Base-by-base conservation (phyloP, 2,888 invertebrate genomes). In the Aphodius granarius region DNA sequence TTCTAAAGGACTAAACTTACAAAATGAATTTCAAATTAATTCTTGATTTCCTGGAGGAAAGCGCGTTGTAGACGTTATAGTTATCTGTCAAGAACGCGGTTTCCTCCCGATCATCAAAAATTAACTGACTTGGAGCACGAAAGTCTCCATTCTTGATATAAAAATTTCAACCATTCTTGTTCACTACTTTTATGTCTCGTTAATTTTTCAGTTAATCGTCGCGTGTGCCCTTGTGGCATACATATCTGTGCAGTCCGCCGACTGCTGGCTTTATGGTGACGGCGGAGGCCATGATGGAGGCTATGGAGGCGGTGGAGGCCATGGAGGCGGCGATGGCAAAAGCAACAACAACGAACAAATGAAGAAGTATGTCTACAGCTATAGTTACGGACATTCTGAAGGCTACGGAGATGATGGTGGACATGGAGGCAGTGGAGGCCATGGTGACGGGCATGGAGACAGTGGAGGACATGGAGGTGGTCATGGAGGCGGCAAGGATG, bases 391-490 rank as follows among this genome's bases (percentile, higher is more conserved):
- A 19, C 77, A 21, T 22, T 71, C 71, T 22, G 72, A 66, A 23
- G 68, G 72, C 17, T 64, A 71, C 15, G 73, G 73, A 15, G 66
- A 62, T 18, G 70, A 43, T 64, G 76, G 63, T 5, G 71, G 22
- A 1, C 68, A 70, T 13, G 73, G 19, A 6, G 68, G 73, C 43
- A 16, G 20, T 17, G 73, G 43, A 5, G 68, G 68, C 4, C 15
- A 66, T 18, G 73, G 73, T 21, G 73, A 73, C 18, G 75, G 76
- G 18, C 66, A 66, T 17, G 72, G 71, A 5, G 74, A 77, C 2
- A 66, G 74, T 23, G 73, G 63, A 20, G 76, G 76, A 5, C 18
- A 20, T 1, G 74, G 71, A 0, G 63, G 63, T 15, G 62, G 70
- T 6, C 18, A 18, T 17, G 63, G 70, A 21, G 20, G 63, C 74